phyloP scores from a whole-genome alignment of 2,113 vertebrate genomes.

The Lathamus discolor region DNA sequence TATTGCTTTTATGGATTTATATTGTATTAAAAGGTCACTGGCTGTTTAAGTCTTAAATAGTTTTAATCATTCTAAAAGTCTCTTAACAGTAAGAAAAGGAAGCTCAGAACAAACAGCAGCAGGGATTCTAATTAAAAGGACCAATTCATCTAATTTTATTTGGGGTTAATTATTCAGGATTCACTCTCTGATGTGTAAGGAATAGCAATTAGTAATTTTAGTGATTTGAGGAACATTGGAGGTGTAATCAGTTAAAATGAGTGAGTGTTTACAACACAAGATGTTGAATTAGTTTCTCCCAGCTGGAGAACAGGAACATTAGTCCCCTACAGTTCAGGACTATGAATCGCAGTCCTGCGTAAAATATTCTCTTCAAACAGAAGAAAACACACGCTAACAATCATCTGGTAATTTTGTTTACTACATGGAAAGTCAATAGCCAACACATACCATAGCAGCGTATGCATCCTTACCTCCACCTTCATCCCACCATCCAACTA shows the following conservation, averaged over 20 bases:
- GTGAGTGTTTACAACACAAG: slow-evolving; percentile 84
- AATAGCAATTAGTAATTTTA: slow-evolving; percentile 96
- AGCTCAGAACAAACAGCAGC: slow-evolving; percentile 86
- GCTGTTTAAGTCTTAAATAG: slow-evolving; percentile 83
- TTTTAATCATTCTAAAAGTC: slow-evolving; percentile 82
- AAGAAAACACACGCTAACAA: slow-evolving; percentile 43
- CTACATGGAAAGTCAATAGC: slow-evolving; percentile 15
- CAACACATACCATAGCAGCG: not conserved
- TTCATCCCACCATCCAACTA: not conserved
- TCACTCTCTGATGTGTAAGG: slow-evolving; percentile 88
- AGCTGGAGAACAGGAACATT: slow-evolving; percentile 79
- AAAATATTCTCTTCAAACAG: slow-evolving; percentile 66
- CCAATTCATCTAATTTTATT: slow-evolving; percentile 94
- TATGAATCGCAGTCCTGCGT: slow-evolving; percentile 61
- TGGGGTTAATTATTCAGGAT: slow-evolving; percentile 93
- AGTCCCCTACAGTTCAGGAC: slow-evolving; percentile 73
- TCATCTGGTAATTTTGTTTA: slow-evolving; percentile 50
- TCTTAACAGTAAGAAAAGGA: slow-evolving; percentile 80
- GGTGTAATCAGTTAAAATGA: slow-evolving; percentile 91
- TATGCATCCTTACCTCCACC: not conserved
- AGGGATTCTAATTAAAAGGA: slow-evolving; percentile 91
- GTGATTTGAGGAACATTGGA: slow-evolving; percentile 89
- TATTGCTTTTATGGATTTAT: slow-evolving; percentile 81
- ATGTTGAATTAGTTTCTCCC: slow-evolving; percentile 80
- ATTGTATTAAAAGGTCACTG: slow-evolving; percentile 83